Evolutionary conservation across 2,113 vertebrate genomes (phyloP), one percentile per base, ranked within the genome.

Genomic region (Epinephelus fuscoguttatus): DNA sequence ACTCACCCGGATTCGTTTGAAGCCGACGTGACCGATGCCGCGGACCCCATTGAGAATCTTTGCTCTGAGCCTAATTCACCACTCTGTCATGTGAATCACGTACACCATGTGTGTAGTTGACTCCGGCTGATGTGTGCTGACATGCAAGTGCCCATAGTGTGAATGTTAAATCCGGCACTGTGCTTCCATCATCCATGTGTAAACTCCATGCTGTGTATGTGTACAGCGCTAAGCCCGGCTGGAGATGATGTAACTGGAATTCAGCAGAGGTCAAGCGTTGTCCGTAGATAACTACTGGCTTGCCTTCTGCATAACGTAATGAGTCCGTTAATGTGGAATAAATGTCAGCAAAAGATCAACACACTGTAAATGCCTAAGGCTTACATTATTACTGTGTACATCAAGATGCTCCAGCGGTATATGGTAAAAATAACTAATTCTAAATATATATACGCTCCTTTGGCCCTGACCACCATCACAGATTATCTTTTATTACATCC

Each of bases 91-190:
- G 88, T 81, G 82, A 68, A 89, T 86, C 87, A 86, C 72, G 70
- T 73, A 69, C 70, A 81, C 61, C 52, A 70, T 63, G 75, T 78
- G 72, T 55, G 13, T 37, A 77, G 78, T 80, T 53, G 89, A 78
- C 84, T 87, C 66, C 75, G 62, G 84, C 88, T 88, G 86, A 90
- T 88, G 80, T 70, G 90, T 61, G 81, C 87, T 90, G 88, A 92
- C 86, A 80, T 85, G 76, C 71, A 77, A 84, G 75, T 84, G 85
- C 75, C 89, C 69, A 72, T 78, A 86, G 82, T 84, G 78, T 84
- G 89, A 91, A 85, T 87, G 86, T 81, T 88, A 84, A 92, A 92
- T 80, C 76, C 23, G 15, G 67, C 80, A 61, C 79, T 47, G 86
- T 78, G 71, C 81, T 64, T 70, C 80, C 75, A 69, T 85, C 88